Evolutionary conservation across 2,888 invertebrate genomes (phyloP), one percentile per base, ranked within the genome.

Genomic region (Trachelus troglodyta): DNA sequence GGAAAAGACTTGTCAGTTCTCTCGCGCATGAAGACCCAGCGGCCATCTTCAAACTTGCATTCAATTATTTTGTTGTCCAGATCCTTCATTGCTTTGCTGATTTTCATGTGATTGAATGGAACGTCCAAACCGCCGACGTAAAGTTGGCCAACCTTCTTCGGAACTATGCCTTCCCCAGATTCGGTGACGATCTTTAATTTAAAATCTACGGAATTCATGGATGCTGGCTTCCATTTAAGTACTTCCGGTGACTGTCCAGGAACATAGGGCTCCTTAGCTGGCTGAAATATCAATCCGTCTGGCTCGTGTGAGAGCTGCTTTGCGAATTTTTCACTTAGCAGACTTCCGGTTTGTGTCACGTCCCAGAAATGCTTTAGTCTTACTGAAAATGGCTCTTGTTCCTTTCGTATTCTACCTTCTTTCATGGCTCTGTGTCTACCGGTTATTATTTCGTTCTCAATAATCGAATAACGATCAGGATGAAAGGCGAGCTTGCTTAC

Each of bases 281-380:
- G 99, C 90, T 99, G 99, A 91, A 99, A 99, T 88, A 99, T 98
- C 23, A 99, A 94, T 33, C 99, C 99, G 89, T 99, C 99, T 0
- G 99, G 98, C 91, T 99, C 98, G 89, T 99, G 99, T 0, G 95
- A 94, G 31, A 99, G 92, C 68, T 95, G 94, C 84, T 95, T 95
- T 0, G 96, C 95, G 92, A 99, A 99, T 88, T 97, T 97, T 73
- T 97, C 96, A 23, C 96, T 95, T 4, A 97, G 92, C 74, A 97
- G 92, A 85, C 94, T 94, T 6, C 92, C 93, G 0, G 97, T 94
- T 91, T 94, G 94, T 0, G 94, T 93, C 77, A 98, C 92, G 75
- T 97, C 96, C 96, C 97, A 99, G 92, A 99, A 99, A 34, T 96
- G 95, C 91, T 99, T 99, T 73, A 94, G 92, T 12, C 99, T 93